Base-by-base conservation (phyloP, 2,888 invertebrate genomes). In the Cataglyphis cursor region DNA sequence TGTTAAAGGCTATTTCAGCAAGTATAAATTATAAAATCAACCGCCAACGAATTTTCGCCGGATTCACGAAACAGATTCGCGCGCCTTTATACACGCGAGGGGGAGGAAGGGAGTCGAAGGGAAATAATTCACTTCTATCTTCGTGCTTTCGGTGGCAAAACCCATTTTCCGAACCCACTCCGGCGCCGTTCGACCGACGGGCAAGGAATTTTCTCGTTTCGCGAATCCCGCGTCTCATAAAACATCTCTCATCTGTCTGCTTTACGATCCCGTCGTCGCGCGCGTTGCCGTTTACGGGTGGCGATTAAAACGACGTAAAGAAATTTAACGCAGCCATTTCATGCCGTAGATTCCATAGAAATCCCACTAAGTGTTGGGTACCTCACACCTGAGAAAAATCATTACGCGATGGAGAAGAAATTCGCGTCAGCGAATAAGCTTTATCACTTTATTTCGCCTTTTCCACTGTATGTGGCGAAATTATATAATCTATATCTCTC, bases 141-240 rank as follows among this genome's bases (percentile, higher is more conserved):
- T 41, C 51, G 70, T 35, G 54, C 12, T 24, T 51, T n/a, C 66
- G 66, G 57, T 82, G 64, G 54, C 57, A 24, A 74, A 65, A 41
- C 35, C 51, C 28, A 51, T 24, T 76, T 44, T 21, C 44, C 44
- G 61, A 65, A 62, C 21, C 24, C 57, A 59, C 57, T 41, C 24
- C 72, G 21, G 5, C 65, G 18, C 81, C 64, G 65, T 74, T 62
- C 62, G 35, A 64, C 64, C 68, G 15, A n/a, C 28, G 44, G n/a
- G 31, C 74, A 35, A 81, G 72, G 86, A 87, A 88, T 86, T 87
- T 87, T 78, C 85, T 84, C 87, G 85, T 89, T 85, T 84, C 85
- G 61, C 57, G 87, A 87, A 87, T 88, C 84, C 74, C 54, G 65
- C 54, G 65, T 44, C 75, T 82, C 72, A 84, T 90, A 86, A 88